Evolutionary conservation across 2,888 invertebrate genomes (phyloP), one percentile per base, ranked within the genome.

Genomic region (Dione vanillae): DNA sequence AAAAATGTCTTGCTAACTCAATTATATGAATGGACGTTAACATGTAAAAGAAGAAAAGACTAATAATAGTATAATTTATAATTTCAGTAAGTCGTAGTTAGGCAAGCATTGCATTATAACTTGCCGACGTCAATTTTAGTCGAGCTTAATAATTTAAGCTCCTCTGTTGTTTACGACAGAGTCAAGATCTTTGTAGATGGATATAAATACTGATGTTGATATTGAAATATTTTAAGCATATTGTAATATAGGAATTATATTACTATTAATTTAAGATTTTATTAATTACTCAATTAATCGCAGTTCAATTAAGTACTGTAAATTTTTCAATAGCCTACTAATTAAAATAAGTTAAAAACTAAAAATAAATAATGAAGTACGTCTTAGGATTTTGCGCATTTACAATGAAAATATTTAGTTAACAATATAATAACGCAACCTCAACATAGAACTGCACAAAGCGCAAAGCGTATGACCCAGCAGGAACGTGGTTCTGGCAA

Each of bases 61-160:
- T n/a, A n/a, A n/a, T n/a, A n/a, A n/a, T n/a, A n/a, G 74, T 75
- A 61, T 27, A 61, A 75, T 73, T 75, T 72, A 74, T 75, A 77
- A 79, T 79, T 75, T 75, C 80, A 70, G 78, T 74, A 76, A 79
- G 78, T 80, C 80, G 82, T 79, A 77, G 81, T 80, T 79, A 78
- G 80, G 77, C 80, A 78, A 78, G 79, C 79, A 79, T 79, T 80
- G 51, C 81, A 80, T 82, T 78, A 79, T 80, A 76, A 80, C 80
- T 83, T 80, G 79, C 80, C 73, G 79, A 80, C 79, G 81, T 79
- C 82, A 82, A 83, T 85, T 85, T 82, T 40, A 69, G 80, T 85
- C 85, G 85, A 87, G 87, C n/a, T 83, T 86, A 89, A 88, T 88
- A 89, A 85, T 84, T 80, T 82, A 84, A 82, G 83, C 83, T 82